Percentiles rank a stretch among this genome's conserved stretches.
These are phyloP conservation scores for Spicauda simplicius DNA, from an alignment of 2,888 invertebrate genomes.

Conservation along the genomic window DNA sequence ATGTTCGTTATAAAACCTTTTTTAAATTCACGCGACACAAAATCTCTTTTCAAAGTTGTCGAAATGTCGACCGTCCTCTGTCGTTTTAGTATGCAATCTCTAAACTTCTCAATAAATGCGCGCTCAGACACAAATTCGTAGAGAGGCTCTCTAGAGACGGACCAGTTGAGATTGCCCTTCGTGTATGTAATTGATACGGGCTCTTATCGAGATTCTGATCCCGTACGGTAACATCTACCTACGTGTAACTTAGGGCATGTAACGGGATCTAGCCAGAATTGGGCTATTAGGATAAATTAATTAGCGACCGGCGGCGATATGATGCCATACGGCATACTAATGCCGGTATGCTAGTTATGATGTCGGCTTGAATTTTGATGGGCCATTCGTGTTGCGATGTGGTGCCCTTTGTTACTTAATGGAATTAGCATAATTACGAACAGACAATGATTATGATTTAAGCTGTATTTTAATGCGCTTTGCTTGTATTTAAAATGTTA, in stretches of 20 bases:
- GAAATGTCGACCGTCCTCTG: background rate
- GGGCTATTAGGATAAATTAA: conserved; percentile 22
- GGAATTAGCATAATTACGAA: background rate
- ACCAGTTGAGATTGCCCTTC: conserved; percentile 36
- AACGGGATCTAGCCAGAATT: conserved; percentile 17
- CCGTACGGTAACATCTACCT: conserved; percentile 29
- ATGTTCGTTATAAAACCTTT: no score
- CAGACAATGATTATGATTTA: background rate
- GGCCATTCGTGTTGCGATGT: background rate
- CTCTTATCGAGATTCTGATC: conserved; percentile 47
- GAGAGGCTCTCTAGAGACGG: conserved; percentile 15
- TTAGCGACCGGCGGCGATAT: background rate
- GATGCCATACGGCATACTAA: conserved; percentile 11
- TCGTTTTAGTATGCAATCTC: background rate
- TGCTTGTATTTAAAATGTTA: background rate
- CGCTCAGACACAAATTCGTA: conserved; percentile 4
- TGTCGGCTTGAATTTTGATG: conserved; percentile 3
- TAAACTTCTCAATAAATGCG: conserved; percentile 9
- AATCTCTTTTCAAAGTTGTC: background rate
- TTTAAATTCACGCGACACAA: background rate
- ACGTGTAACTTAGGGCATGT: conserved; percentile 16
- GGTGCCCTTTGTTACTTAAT: background rate
- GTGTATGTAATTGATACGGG: conserved; percentile 46
- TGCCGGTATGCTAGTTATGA: background rate
- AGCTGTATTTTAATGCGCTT: background rate